A percentile compares a stretch with the other conserved stretches of the same genome.
Evolutionary conservation across 2,797 vertebrate species (phyloP).

Genomic region (Lagodon rhomboides): DNA sequence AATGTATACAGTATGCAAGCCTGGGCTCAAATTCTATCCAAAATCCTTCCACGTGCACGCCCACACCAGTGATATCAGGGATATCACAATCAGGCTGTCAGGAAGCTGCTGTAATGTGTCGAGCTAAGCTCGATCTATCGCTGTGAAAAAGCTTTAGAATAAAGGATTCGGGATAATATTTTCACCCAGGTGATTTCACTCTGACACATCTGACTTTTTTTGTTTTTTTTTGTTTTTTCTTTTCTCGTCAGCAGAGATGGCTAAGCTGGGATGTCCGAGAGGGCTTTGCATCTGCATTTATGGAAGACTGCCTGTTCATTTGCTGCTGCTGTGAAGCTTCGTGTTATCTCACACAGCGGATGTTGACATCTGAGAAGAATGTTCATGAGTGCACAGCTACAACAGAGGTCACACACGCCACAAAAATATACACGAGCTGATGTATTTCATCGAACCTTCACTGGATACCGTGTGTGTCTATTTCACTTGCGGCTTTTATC

Average conservation of each 20-base stretch:
- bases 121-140: conserved; percentile 1
- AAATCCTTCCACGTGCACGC: conserved; percentile 1
- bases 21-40: conserved; percentile 33
- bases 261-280: conserved; percentile 23
- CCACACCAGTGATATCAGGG: neutral
- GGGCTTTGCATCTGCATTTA: conserved; percentile 42
- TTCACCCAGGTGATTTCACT: conserved; percentile 36
- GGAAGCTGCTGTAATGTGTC: conserved; percentile 21
- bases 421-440: conserved; percentile 22
- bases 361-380: conserved; percentile 32
- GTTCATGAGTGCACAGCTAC: neutral
- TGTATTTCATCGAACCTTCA: conserved; percentile 2
- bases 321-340: conserved; percentile 39
- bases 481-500: conserved; percentile 6
- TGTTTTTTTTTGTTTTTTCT: neutral
- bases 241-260: conserved; percentile 12
- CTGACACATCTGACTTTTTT: conserved; percentile 25
- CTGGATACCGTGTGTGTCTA: neutral
- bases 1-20: conserved; percentile 31
- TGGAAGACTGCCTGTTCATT: conserved; percentile 74
- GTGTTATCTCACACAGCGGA: conserved; percentile 18
- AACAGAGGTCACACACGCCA: conserved; percentile 22
- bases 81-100: conserved; percentile 3
- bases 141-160: neutral
- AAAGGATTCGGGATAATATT: conserved; percentile 36